Evolutionary conservation across 2,113 vertebrate genomes (phyloP).

Genomic region (Fregata magnificens): DNA sequence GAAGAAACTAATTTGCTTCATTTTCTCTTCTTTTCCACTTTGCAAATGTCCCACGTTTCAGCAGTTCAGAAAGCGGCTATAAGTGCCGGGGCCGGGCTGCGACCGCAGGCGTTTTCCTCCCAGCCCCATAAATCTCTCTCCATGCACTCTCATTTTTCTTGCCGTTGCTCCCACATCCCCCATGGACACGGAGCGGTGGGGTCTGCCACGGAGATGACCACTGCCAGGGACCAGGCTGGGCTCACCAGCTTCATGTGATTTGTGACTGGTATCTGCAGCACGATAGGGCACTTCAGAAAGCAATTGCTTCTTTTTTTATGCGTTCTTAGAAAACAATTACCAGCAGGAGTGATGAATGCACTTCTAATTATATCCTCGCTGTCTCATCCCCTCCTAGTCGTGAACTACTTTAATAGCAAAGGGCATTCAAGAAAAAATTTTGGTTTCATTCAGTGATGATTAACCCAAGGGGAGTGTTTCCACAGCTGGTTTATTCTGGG

Average conservation of each 20-base stretch:
- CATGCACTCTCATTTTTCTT: neutral
- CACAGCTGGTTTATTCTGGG: neutral
- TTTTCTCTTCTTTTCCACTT: neutral
- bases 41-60: neutral
- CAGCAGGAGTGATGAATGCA: slow-evolving; percentile 25
- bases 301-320: neutral
- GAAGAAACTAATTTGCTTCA: neutral
- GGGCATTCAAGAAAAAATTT: neutral
- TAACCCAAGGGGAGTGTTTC: neutral
- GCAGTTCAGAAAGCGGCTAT: neutral
- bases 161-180: rapidly evolving
- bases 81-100: neutral
- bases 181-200: rapidly evolving
- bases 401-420: slow-evolving; percentile 14
- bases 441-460: neutral
- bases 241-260: neutral
- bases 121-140: neutral
- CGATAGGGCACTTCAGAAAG: neutral
- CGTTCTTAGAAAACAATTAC: slow-evolving; percentile 37
- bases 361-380: slow-evolving; percentile 11
- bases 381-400: neutral
- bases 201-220: neutral
- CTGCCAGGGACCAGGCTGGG: neutral
- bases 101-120: rapidly evolving
- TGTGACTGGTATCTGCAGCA: neutral